Evolutionary conservation across 1,140 invertebrate species (phyloP), one percentile per base, ranked within the genome.

Genomic region (Anoplolepis gracilipes): DNA sequence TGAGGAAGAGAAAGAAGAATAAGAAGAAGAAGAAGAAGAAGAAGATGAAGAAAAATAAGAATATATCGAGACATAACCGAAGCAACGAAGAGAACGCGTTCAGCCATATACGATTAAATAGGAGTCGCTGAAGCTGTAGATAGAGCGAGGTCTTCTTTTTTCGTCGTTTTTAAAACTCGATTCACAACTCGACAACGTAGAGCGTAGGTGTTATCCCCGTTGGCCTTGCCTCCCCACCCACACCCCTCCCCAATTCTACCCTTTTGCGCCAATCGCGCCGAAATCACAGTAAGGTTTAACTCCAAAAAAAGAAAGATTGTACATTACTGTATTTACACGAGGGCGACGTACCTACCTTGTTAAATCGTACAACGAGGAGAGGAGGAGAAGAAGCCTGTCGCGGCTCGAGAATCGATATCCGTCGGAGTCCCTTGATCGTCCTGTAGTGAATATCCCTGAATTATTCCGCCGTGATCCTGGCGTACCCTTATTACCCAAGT

Each of bases 311-410:
- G 72, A 87, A 89, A 91, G 91, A 89, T 93, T 94, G 93, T 94
- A 94, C 93, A 94, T 93, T 94, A 94, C 90, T 94, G 91, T 94
- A 94, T 94, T 94, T 94, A 94, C 92, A 93, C 87, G 91, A 87
- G 85, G 61, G 70, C 75, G 89, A 89, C 77, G 84, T 85, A 86
- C 76, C 73, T 69, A 90, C 85, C 86, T 90, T 90, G 77, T 89
- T 85, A 79, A 81, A 85, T 73, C 59, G 55, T 81, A 87, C 69
- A 57, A 84, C 73, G 87, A 53, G 33, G 10, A 61, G 62, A 36
- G 69, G 25, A 46, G 69, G 16, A 53, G 57, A 36, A 65, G 42
- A 36, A 25, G 30, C n/a, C 46, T 25, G 76, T 25, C 42, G 42
- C 42, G 42, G 42, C 76, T 36, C 62, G 76, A 79, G 76, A 67